Conservation (phyloP, 2,797 vertebrate genomes). For the Hydrolagus colliei region DNA sequence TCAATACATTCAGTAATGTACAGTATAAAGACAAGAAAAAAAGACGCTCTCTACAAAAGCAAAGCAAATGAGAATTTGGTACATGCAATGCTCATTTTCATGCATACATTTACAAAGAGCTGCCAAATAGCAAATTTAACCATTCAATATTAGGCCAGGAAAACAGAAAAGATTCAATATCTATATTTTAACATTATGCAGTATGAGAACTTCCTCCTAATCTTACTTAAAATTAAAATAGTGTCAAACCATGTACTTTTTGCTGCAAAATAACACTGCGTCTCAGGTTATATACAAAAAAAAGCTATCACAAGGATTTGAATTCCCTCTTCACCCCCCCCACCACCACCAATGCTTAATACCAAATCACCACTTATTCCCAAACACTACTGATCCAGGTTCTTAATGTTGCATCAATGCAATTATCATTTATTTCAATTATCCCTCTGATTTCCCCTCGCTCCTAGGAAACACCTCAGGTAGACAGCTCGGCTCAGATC, state of each 20-base stretch:
- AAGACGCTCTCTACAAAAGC: not conserved
- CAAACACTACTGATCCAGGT: not conserved
- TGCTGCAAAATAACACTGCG: not conserved
- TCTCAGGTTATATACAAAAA: not conserved
- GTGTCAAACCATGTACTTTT: not conserved
- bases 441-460: conserved; percentile 9
- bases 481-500: not conserved
- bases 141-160: not conserved
- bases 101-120: not conserved
- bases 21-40: not conserved
- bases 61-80: not conserved
- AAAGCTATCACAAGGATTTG: not conserved
- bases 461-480: not conserved
- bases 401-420: not conserved
- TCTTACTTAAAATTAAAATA: not conserved
- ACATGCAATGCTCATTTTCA: not conserved
- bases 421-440: too few relatives aligned
- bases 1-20: not conserved
- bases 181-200: not conserved
- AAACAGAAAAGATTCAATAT: not conserved
- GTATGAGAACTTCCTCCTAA: not conserved
- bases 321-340: not conserved
- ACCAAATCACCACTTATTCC: not conserved
- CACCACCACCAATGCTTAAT: not conserved
- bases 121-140: not conserved